Evolutionary conservation across 2,797 vertebrate genomes (phyloP), one percentile per base, ranked within the genome.

Genomic region (Argya squamiceps): DNA sequence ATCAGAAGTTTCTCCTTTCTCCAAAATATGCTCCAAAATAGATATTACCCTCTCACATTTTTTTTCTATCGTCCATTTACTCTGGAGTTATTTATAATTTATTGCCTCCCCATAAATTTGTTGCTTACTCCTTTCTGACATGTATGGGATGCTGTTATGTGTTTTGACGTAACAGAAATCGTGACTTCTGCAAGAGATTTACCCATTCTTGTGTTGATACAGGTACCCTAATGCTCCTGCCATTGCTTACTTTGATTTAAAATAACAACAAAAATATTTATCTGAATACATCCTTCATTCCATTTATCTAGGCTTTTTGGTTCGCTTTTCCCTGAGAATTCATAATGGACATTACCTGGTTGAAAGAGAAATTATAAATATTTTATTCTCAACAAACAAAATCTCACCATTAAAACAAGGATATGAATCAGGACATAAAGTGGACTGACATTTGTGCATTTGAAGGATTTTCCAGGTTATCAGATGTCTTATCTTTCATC

Each of bases 261-360:
- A 77, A 60, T 24, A 39, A 3, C 10, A 60, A 37, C 15, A 50
- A 49, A 24, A 6, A 2, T 36, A 55, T 71, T 62, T 27, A 15
- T 23, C 23, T n/a, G 15, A 19, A 44, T 46, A 16, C 0, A 0
- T 37, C 10, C 15, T 37, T 44, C 12, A 20, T 37, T 36, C 6
- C 6, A 21, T 53, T 68, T 60, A 46, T 5, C 23, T 29, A 52
- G 23, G 9, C 6, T 37, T 53, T 53, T 52, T 68, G 23, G 5
- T 52, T 60, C 53, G 44, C 18, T 75, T 75, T 44, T 29, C 7
- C 13, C n/a, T 9, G 3, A 68, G n/a, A 53, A 46, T 46, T 39
- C 16, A 3, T 29, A 52, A 46, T 6, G 68, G 15, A 60, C 0
- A 0, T 8, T 20, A n/a, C 16, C 23, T 46, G 4, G 4, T 12